Base-by-base conservation (phyloP, 2,888 invertebrate species). In the Brachyptera risi region DNA sequence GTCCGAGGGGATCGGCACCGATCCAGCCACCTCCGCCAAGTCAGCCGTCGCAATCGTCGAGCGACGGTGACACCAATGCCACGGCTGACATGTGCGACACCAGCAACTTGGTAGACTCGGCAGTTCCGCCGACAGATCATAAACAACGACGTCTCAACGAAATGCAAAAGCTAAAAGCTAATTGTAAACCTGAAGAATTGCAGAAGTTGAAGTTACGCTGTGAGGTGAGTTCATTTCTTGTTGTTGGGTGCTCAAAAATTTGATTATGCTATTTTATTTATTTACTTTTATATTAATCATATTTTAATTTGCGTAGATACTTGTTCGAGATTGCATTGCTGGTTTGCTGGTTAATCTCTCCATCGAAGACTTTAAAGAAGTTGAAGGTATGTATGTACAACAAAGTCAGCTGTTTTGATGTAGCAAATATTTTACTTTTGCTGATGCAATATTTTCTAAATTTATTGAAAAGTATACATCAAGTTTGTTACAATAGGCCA, bases 311-410 rank as follows among this genome's bases (percentile, higher is more conserved):
- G 68, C 71, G 61, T 74, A 83, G 79, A 81, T 84, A 66, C 79
- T 92, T 62, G 86, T 92, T 13, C 82, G 91, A 68, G 88, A 90
- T 69, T 92, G 92, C 74, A 90, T 92, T 69, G 88, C 88, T 35
- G 88, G 90, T 58, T 79, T 92, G 63, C 75, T 93, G 60, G 79
- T 91, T 59, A 88, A 90, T 73, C 80, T 92, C 65, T 88, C 90
- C 13, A 81, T 88, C 66, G 87, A 90, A 72, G 88, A 91, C 72
- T 92, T 92, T 75, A 88, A 85, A 70, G 90, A 91, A 76, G 85
- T 92, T 71, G 92, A 92, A 85, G 90, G 92, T 91, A 74, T 44
- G 66, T 63, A 63, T 40, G 13, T 15, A 17, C 19, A 40, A 31
- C 7, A 5, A 31, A 7, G 31, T 31, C 31, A 7, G 31, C 5